Evolutionary conservation across 2,797 vertebrate species (phyloP).

Genomic region (Pteropus rufus): DNA sequence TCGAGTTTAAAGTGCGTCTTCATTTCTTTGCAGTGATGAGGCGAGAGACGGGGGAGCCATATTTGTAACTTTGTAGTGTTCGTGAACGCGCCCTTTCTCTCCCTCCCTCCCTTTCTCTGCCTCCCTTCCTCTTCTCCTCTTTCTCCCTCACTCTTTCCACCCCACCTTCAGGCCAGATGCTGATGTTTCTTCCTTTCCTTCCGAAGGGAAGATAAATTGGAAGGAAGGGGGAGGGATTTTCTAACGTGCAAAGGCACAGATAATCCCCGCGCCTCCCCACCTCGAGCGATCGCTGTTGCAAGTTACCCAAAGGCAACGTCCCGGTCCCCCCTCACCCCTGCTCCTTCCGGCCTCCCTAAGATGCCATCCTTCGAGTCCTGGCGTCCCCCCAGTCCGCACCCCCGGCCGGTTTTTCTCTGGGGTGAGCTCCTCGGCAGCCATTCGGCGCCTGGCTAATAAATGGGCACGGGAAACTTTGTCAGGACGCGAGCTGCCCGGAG

Average conservation of each 20-base stretch:
- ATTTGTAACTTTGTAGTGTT: conserved; percentile 96
- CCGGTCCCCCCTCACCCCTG: not conserved
- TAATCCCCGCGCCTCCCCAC: conserved; percentile 69
- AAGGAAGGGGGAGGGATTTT: conserved; percentile 53
- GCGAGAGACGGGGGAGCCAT: conserved; percentile 89
- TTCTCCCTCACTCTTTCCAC: conserved; percentile 83
- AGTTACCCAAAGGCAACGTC: conserved; percentile 62
- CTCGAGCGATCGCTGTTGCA: conserved; percentile 45
- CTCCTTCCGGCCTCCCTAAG: not conserved
- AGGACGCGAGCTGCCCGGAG: conserved; percentile 68
- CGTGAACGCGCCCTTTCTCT: conserved; percentile 89
- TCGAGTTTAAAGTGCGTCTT: conserved; percentile 83
- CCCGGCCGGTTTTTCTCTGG: not conserved
- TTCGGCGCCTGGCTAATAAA: conserved; percentile 67
- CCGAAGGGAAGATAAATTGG: conserved; percentile 16
- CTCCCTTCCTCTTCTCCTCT: conserved; percentile 79
- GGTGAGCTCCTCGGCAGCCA: conserved; percentile 74
- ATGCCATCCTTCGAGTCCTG: not conserved
- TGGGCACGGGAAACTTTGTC: conserved; percentile 78
- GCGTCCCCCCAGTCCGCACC: not conserved
- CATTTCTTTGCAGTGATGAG: conserved; percentile 82
- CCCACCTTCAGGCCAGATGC: conserved; percentile 79
- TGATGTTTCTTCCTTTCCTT: conserved; percentile 63
- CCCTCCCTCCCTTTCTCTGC: conserved; percentile 82
- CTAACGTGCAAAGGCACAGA: conserved; percentile 52